Base-by-base conservation (phyloP, 2,888 invertebrate genomes). In the Penaeus monodon region DNA sequence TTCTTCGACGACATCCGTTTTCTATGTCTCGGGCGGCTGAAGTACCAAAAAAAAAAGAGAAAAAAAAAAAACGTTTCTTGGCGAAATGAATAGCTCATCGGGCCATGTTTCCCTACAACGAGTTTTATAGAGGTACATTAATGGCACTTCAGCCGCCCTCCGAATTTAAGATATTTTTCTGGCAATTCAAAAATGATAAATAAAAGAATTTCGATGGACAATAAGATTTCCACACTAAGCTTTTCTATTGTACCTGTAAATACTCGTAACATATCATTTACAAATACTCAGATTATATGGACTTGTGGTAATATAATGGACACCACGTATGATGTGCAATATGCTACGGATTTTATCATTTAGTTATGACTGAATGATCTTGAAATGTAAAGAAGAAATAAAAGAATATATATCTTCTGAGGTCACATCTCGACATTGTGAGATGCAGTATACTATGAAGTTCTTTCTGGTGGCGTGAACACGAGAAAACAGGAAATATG, bases 191-290 rank as follows among this genome's bases (percentile, higher is more conserved):
- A 57, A 17, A 44, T 17, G 17, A 57, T 57, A 1, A 57, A 57
- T 57, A 57, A 14, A 57, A 20, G 27, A 57, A n/a, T 57, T 49
- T 57, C 29, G 77, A 82, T 57, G 73, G 73, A 82, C 81, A 82
- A 82, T 82, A 82, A 82, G 33, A 63, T 29, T 38, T 49, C 49
- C 44, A 73, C 57, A 63, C 73, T 70, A 63, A 73, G n/a, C 44
- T 82, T 82, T 82, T 82, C 49, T 82, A 73, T 82, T 33, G 68
- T 82, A 73, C 44, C 57, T 82, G 81, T 82, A 82, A 29, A 82
- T 82, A 73, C 29, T 44, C 29, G 77, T 82, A 44, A 82, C 81
- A 82, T 82, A 82, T 82, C 81, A 82, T 82, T 82, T 68, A 82
- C 81, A 73, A 81, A 73, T 82, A 82, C 81, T 80, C 65, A 80